Conservation (phyloP, 2,888 invertebrate genomes). For the Pheosia gnoma region DNA sequence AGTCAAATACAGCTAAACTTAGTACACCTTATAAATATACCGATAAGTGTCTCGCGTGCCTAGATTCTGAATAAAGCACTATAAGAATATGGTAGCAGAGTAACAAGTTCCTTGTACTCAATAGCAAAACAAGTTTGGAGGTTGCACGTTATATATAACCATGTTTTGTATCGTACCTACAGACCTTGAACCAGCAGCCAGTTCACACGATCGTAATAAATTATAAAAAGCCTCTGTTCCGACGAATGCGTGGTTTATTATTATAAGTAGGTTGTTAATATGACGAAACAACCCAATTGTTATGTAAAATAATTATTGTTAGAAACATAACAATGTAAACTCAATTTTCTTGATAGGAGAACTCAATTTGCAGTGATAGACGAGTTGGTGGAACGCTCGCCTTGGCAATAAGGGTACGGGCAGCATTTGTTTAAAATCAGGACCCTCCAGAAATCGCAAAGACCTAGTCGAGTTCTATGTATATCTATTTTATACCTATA, state of each 20-base stretch:
- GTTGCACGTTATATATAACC: background rate
- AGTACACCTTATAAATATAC: too few species aligned
- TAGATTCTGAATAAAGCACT: background rate
- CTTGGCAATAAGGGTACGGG: too few species aligned
- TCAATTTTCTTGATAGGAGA: too few species aligned
- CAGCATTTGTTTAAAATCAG: too few species aligned
- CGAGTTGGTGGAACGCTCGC: too few species aligned
- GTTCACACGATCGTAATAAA: conserved; percentile 1
- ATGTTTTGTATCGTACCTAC: background rate
- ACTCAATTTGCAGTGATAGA: too few species aligned
- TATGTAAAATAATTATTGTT: background rate
- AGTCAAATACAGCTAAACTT: too few species aligned
- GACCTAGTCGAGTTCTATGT: too few species aligned
- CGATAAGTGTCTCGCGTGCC: too few species aligned
- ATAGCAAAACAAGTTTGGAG: conserved; percentile 1
- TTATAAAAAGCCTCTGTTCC: background rate
- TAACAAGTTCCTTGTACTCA: background rate
- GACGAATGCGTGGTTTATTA: background rate
- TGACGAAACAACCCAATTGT: background rate
- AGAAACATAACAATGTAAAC: too few species aligned
- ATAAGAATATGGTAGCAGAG: background rate
- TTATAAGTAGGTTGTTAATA: background rate
- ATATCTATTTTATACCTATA: too few species aligned
- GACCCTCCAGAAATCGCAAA: too few species aligned
- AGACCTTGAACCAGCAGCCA: background rate